These are phyloP conservation scores for Ischnura elegans DNA, from an alignment of 2,888 invertebrate species.

Conservation along the genomic window DNA sequence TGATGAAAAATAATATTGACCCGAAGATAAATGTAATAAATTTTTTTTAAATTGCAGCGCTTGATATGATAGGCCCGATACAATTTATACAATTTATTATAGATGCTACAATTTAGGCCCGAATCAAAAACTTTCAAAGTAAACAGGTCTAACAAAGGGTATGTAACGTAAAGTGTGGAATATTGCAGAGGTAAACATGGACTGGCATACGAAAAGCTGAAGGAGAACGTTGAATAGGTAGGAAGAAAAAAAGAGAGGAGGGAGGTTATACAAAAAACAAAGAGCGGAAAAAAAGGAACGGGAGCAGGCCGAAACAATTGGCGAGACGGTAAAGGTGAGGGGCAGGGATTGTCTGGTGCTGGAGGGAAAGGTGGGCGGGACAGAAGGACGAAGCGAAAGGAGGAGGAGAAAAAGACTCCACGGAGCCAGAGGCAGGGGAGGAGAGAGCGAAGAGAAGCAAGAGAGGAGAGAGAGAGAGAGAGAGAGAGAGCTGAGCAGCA, in stretches of 20 bases:
- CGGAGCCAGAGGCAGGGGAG: too few species aligned
- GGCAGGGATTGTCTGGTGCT: background rate
- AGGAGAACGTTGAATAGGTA: background rate
- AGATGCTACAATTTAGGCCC: too few species aligned
- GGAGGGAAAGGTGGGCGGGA: background rate
- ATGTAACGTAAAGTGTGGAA: too few species aligned
- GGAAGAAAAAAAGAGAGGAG: background rate
- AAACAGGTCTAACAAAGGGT: too few species aligned
- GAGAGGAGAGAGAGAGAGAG: background rate
- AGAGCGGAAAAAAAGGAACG: background rate
- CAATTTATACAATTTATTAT: too few species aligned
- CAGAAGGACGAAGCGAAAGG: background rate
- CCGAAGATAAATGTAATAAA: too few species aligned
- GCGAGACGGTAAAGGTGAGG: background rate
- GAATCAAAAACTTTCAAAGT: too few species aligned
- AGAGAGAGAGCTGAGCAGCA: background rate
- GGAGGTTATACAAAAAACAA: background rate
- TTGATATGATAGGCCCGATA: too few species aligned
- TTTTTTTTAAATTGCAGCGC: too few species aligned
- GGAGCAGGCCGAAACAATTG: conserved; percentile 26
- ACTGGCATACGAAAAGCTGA: background rate
- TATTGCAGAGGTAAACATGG: background rate
- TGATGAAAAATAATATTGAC: too few species aligned
- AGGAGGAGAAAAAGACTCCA: too few species aligned
- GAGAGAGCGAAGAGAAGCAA: background rate